Conservation (phyloP, 2,888 invertebrate genomes). For the Empis livida region DNA sequence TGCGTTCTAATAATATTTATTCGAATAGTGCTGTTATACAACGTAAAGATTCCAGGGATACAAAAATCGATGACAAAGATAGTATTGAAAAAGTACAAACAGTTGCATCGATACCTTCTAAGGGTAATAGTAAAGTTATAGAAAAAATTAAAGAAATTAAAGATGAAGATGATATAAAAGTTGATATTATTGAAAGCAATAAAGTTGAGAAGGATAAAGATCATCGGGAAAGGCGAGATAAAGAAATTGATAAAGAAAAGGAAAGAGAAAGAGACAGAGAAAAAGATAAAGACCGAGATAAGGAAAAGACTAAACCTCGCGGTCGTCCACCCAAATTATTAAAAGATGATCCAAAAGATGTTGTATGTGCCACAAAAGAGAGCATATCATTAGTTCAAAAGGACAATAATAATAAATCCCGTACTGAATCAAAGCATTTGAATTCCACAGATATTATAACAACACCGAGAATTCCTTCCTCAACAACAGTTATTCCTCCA, state of each 20-base stretch:
- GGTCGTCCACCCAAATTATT: conserved; percentile 29
- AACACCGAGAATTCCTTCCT: conserved; percentile 3
- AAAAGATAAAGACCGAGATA: conserved; percentile 21
- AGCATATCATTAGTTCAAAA: not conserved
- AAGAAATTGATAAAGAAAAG: conserved; percentile 16
- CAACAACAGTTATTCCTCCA: conserved; percentile 11
- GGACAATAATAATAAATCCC: not conserved
- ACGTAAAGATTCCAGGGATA: conserved; percentile 9
- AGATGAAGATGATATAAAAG: conserved; percentile 9
- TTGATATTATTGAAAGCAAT: conserved; percentile 6
- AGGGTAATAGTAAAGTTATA: conserved; percentile 1
- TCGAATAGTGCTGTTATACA: conserved; percentile 3
- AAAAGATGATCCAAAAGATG: conserved; percentile 19
- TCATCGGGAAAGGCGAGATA: conserved; percentile 14
- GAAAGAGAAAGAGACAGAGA: conserved; percentile 12
- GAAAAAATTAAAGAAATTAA: conserved; percentile 11
- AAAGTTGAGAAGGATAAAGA: conserved; percentile 15
- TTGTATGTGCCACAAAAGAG: not conserved
- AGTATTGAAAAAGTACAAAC: conserved; percentile 2
- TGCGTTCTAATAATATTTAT: conserved; percentile 51
- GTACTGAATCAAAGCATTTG: conserved; percentile 3
- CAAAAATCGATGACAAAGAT: conserved; percentile 8
- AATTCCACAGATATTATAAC: conserved; percentile 1
- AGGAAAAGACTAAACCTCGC: conserved; percentile 26
- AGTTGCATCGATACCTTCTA: not conserved